A percentile compares a stretch with the other conserved stretches of the same genome.
Evolutionary conservation across 2,888 invertebrate genomes (phyloP).

Genomic region (Eupithecia pulchellata): DNA sequence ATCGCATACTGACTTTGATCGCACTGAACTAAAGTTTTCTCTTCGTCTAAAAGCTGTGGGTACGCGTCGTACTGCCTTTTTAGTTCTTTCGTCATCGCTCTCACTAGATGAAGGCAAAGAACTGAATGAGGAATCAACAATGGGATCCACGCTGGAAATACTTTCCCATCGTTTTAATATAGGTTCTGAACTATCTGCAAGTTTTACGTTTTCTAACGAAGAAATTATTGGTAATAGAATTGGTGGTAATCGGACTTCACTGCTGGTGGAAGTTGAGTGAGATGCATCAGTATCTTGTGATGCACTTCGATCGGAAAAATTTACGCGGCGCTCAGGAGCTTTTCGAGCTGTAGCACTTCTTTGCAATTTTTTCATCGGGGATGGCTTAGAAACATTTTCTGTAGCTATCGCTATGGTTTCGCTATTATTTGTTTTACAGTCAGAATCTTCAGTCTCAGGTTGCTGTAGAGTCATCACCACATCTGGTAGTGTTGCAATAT

Average conservation of each 20-base stretch:
- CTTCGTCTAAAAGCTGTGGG: constrained; percentile 74
- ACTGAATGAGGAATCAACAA: constrained; percentile 88
- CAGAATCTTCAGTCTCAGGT: constrained; percentile 66
- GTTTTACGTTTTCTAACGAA: constrained; percentile 84
- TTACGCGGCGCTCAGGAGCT: constrained; percentile 79
- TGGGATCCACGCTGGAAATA: constrained; percentile 89
- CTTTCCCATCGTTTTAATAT: constrained; percentile 85
- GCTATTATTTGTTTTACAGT: constrained; percentile 63
- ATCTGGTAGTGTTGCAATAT: constrained; percentile 63
- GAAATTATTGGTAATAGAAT: constrained; percentile 89
- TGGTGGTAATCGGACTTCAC: constrained; percentile 88
- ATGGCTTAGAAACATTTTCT: constrained; percentile 55
- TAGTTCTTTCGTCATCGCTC: constrained; percentile 75
- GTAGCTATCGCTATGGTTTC: constrained; percentile 55
- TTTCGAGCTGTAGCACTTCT: constrained; percentile 79
- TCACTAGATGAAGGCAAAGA: constrained; percentile 84
- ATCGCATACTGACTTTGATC: constrained; percentile 81
- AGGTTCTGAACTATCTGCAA: constrained; percentile 72
- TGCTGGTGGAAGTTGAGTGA: constrained; percentile 85
- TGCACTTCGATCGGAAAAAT: constrained; percentile 83
- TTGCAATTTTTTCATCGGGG: constrained; percentile 67
- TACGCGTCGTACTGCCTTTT: constrained; percentile 68
- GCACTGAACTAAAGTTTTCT: constrained; percentile 73
- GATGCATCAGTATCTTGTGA: constrained; percentile 87
- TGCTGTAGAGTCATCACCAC: constrained; percentile 66